Conservation (phyloP, 2,113 vertebrate species). For the Papio anubis region DNA sequence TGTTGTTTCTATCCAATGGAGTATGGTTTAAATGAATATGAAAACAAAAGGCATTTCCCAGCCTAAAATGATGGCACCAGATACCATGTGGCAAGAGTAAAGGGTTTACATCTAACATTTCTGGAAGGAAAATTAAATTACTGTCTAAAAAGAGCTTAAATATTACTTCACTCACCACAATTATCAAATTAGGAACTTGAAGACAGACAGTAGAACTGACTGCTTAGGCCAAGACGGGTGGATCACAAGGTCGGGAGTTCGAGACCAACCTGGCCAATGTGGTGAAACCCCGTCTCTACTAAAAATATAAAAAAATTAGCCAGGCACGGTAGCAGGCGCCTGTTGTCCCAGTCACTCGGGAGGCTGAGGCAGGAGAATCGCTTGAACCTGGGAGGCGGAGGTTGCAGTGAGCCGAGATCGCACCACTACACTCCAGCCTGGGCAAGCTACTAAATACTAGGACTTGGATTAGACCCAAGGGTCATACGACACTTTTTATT, state of each 20-base stretch:
- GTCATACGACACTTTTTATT: neutral
- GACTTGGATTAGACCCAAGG: neutral
- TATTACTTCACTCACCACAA: neutral
- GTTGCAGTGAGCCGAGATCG: too few species aligned
- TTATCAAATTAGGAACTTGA: neutral
- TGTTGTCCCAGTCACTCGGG: too few species aligned
- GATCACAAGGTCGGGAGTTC: too few species aligned
- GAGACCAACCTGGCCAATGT: too few species aligned
- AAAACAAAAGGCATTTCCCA: neutral
- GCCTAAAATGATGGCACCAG: neutral
- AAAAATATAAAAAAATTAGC: too few species aligned
- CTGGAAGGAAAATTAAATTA: neutral
- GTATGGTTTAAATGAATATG: neutral
- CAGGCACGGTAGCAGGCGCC: too few species aligned
- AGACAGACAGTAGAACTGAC: neutral
- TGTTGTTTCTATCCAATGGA: neutral
- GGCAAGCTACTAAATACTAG: neutral
- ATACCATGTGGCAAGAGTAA: neutral
- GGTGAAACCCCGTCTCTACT: too few species aligned
- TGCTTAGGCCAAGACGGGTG: neutral
- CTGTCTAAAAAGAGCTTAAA: neutral
- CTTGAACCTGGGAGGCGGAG: too few species aligned
- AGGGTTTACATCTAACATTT: neutral
- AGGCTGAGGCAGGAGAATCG: too few species aligned
- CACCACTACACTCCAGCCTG: too few species aligned